Percentiles rank a stretch among this genome's conserved stretches.
These are phyloP conservation scores for Cavia porcellus DNA, from an alignment of 2,113 vertebrate genomes.

Conservation along the genomic window DNA sequence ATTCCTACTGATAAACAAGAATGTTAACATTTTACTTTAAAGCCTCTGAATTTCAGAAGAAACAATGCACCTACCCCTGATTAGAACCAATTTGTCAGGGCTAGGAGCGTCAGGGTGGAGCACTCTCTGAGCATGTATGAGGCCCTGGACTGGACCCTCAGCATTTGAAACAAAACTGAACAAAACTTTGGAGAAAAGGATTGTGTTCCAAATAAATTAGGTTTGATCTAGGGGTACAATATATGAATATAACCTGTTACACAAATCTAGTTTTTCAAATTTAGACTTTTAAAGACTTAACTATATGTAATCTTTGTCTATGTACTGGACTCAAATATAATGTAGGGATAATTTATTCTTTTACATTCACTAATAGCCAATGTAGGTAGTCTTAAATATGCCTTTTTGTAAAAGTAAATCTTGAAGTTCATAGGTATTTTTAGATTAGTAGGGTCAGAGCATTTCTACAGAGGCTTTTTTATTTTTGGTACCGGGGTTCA, in stretches of 20 bases:
- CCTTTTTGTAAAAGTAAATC: neutral
- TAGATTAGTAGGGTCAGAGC: neutral
- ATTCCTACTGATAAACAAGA: constrained; percentile 15
- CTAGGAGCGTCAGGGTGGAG: neutral
- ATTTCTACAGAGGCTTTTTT: neutral
- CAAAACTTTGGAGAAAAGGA: neutral
- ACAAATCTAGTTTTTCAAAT: neutral
- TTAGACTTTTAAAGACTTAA: neutral
- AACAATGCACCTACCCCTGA: neutral
- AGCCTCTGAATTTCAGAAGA: constrained; percentile 19
- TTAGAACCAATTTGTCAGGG: neutral
- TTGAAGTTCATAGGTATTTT: neutral
- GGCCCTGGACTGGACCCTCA: neutral
- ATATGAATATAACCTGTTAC: neutral
- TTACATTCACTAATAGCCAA: neutral
- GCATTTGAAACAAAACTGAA: neutral
- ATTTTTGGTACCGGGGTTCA: too few relatives aligned
- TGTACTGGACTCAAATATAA: neutral
- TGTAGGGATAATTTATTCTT: neutral
- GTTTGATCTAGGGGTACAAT: neutral
- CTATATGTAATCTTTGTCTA: neutral
- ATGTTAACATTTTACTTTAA: neutral
- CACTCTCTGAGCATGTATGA: too few relatives aligned
- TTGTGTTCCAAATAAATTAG: neutral
- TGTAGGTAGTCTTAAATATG: neutral